Base-by-base conservation (phyloP, 2,888 invertebrate species). In the Leucozona laternaria region DNA sequence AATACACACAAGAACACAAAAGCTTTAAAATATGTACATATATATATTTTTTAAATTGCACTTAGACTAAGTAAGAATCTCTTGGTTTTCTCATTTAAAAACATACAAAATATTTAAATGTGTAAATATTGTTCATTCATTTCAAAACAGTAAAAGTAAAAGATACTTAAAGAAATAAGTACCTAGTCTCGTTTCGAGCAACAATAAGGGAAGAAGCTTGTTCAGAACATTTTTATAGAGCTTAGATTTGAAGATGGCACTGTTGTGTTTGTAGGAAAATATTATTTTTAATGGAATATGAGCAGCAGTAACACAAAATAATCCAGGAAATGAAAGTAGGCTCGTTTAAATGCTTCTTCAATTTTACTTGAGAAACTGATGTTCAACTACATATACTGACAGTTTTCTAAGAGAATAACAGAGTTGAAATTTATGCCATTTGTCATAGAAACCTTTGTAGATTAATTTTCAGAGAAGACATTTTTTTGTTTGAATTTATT, bases 41-140 rank as follows among this genome's bases (percentile, higher is more conserved):
- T 53, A 53, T 20, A 3, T 31, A 31, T 43, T 43, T 43, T 43
- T 55, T 2, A 28, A 6, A 58, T 62, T 62, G 43, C 62, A 62
- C 62, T 62, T 62, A 60, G 40, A 10, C 0, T 60, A 60, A 10
- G 2, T 60, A 60, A 60, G 60, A n/a, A 34, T 57, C 17, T 57
- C 31, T 57, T 57, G 28, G 15, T 13, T 40, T 22, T 15, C 6
- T 60, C 20, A 22, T 22, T 20, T 57, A 17, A 34, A 31, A 17
- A 57, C 1, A 17, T 17, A 40, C 25, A n/a, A 28, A 15, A 8
- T 25, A 40, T n/a, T n/a, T 22, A 40, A 40, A 60, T 37, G 13
- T 60, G 58, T 22, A 60, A 60, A 60, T 60, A 37, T 60, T 60
- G 2, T 60, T 60, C 15, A 60, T 60, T 22, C n/a, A 28, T 55